These are phyloP conservation scores for Ammospiza caudacuta DNA, from an alignment of 2,113 vertebrate genomes.

Conservation along the genomic window DNA sequence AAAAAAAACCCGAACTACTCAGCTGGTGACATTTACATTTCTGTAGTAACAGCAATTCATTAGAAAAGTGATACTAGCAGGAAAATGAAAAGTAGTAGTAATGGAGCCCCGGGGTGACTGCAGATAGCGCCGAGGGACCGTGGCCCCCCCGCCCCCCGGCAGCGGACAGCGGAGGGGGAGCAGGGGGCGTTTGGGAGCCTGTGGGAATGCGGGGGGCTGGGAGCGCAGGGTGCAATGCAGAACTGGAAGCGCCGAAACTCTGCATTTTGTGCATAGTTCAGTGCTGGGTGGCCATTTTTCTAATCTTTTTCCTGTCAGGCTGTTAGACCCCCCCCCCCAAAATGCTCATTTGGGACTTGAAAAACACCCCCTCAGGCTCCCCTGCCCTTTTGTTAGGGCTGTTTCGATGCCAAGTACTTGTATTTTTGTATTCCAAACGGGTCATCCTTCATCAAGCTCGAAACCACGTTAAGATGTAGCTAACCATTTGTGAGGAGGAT, in stretches of 20 bases:
- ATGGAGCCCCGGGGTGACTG: neutral
- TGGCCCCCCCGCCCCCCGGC: too few species aligned
- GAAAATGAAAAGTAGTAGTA: neutral
- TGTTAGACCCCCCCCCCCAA: neutral
- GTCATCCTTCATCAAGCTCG: neutral
- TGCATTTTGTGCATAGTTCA: constrained; percentile 45
- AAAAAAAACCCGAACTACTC: neutral
- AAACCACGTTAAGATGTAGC: neutral
- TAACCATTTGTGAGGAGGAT: neutral
- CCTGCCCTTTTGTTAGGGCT: neutral
- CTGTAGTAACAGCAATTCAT: neutral
- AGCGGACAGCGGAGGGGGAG: neutral
- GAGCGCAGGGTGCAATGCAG: constrained; percentile 28
- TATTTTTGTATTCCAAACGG: neutral
- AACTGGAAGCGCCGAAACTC: neutral
- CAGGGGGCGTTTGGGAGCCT: neutral
- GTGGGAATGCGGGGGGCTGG: neutral
- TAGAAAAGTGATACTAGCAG: neutral
- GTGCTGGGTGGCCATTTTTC: constrained; percentile 53
- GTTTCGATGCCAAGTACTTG: neutral
- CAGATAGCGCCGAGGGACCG: neutral
- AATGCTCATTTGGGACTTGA: neutral
- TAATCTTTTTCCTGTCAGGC: neutral
- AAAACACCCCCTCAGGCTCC: neutral
- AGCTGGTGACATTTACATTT: neutral